Evolutionary conservation across 2,888 invertebrate species (phyloP), one percentile per base, ranked within the genome.

Genomic region (Dryocosmus kuriphilus): DNA sequence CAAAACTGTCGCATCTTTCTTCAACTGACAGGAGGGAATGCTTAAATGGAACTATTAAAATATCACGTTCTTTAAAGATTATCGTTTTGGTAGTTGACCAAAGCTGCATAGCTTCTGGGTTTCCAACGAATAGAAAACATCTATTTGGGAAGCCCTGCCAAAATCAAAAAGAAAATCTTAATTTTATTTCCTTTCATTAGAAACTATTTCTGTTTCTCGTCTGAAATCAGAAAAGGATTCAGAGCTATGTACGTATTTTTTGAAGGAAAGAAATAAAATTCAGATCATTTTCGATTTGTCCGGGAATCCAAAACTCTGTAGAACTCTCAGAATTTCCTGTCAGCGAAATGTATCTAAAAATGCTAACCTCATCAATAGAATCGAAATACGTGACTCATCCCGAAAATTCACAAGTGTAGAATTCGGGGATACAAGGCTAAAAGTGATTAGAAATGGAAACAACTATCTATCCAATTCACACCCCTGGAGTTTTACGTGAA

Each of bases 1-100:
- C 86, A 86, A 89, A 89, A 80, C 85, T 75, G 46, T 62, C 41
- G 35, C 75, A 46, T 38, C 35, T 62, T 62, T 57, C 24, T 24
- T 61, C n/a, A 61, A 60, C 60, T 75, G 75, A 75, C 61, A 61
- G 71, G 51, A 71, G 46, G 71, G 30, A 19, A 67, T 46, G 27
- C 46, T 46, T 46, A 46, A 67, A n/a, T 24, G 27, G 27, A 46
- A 46, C 41, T 46, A 24, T 67, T 24, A 27, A 67, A 67, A 30
- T 67, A 63, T 63, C 62, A 63, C 62, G 62, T 62, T 63, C 19
- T 62, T 62, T 62, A 7, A 32, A 63, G n/a, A 57, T 24, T 24
- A 57, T 24, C 24, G 57, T 22, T 24, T 57, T 57, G 6, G 57
- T 57, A 24, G 24, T 57, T 57, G 57, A 57, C 24, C 24, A 24